These are phyloP conservation scores for Eulithis prunata DNA, from an alignment of 2,888 invertebrate genomes.

Conservation along the genomic window DNA sequence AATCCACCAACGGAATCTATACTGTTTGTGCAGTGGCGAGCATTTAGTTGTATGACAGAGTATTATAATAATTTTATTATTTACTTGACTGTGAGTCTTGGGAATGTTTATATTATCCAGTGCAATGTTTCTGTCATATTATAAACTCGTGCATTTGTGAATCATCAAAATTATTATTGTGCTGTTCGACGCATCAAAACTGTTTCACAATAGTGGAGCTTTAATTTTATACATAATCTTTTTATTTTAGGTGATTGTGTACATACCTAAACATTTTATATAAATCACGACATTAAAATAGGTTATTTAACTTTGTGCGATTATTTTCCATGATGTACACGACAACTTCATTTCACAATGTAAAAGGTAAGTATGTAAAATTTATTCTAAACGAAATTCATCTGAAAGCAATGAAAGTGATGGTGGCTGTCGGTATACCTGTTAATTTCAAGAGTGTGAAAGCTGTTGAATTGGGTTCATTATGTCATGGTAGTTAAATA, in stretches of 20 bases:
- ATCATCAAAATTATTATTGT: constrained; percentile 59
- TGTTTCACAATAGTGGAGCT: constrained; percentile 71
- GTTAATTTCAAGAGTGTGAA: constrained; percentile 25
- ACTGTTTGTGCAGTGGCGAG: constrained; percentile 41
- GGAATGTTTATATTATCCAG: constrained; percentile 45
- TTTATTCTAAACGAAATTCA: constrained; percentile 21
- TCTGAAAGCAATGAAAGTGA: constrained; percentile 6
- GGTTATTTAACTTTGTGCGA: constrained; percentile 48
- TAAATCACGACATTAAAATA: constrained; percentile 64
- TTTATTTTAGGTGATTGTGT: constrained; percentile 68
- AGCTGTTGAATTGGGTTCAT: constrained; percentile 31
- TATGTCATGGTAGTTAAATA: constrained; percentile 35
- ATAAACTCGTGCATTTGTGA: constrained; percentile 56
- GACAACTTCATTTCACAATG: constrained; percentile 42
- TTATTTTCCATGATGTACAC: constrained; percentile 55
- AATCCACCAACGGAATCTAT: too few species aligned
- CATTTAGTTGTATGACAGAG: constrained; percentile 76
- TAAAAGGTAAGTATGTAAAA: constrained; percentile 42
- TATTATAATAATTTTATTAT: constrained; percentile 48
- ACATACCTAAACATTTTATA: constrained; percentile 61
- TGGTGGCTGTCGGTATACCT: constrained; percentile 7
- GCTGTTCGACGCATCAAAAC: constrained; percentile 62
- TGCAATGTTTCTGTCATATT: constrained; percentile 66
- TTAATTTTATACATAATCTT: constrained; percentile 48
- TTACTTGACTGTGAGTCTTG: constrained; percentile 37